Conservation (phyloP, 2,888 invertebrate species). For the Nemotelus pantherinus region DNA sequence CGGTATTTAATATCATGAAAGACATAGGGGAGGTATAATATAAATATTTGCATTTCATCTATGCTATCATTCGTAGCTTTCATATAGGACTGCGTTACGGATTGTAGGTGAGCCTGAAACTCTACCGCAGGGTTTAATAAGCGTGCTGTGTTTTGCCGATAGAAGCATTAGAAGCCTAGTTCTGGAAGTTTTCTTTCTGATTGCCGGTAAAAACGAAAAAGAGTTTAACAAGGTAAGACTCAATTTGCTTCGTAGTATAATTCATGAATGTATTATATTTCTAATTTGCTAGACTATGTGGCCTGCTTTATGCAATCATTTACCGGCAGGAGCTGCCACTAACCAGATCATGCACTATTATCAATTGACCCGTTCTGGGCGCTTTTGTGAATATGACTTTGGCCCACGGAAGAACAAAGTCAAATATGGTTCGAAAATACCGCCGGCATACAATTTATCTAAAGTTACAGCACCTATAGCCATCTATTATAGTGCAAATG, state of each 20-base stretch:
- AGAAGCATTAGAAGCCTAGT: too few relatives aligned
- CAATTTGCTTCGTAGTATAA: conserved; percentile 23
- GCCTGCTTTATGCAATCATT: conserved; percentile 74
- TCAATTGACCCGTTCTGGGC: conserved; percentile 69
- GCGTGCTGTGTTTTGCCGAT: too few relatives aligned
- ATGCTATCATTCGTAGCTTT: too few relatives aligned
- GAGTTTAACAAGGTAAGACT: conserved; percentile 61
- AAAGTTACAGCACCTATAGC: conserved; percentile 71
- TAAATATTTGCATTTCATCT: too few relatives aligned
- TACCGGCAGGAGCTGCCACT: conserved; percentile 76
- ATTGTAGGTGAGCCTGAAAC: too few relatives aligned
- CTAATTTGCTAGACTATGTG: conserved; percentile 69
- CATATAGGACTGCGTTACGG: too few relatives aligned
- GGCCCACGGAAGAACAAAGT: conserved; percentile 67
- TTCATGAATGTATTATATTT: neutral
- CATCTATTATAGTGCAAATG: conserved; percentile 72
- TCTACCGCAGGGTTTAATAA: too few relatives aligned
- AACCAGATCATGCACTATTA: conserved; percentile 78
- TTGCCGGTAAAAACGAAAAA: conserved; percentile 62
- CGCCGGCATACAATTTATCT: conserved; percentile 70
- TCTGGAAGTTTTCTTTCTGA: conserved; percentile 64
- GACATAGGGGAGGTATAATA: neutral
- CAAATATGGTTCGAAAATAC: conserved; percentile 67
- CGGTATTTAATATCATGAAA: conserved; percentile 49
- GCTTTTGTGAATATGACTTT: conserved; percentile 70